A percentile compares a stretch with the other conserved stretches of the same genome.
Evolutionary conservation across 1,140 invertebrate species (phyloP).

Genomic region (Polypedilum vanderplanki): DNA sequence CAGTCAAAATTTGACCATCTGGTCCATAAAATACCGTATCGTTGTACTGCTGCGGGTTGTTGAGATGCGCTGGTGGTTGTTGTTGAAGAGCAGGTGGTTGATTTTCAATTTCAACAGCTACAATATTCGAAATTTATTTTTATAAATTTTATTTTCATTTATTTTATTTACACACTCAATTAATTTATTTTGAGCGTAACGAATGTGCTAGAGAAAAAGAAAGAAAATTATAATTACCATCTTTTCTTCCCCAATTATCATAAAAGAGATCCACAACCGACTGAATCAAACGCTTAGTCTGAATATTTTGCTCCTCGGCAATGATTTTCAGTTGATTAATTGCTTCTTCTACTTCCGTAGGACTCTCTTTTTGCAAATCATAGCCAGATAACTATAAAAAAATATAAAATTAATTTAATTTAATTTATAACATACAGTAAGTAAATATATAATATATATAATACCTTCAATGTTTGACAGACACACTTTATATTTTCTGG

Average conservation of each 20-base stretch:
- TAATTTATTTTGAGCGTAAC: no score
- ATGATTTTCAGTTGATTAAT: conserved; percentile 36
- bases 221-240: neutral
- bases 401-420: neutral
- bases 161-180: no score
- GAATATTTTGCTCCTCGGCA: conserved; percentile 32
- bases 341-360: conserved; percentile 38
- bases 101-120: neutral
- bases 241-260: conserved; percentile 41
- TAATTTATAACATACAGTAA: neutral
- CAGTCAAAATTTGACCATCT: conserved; percentile 46
- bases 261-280: conserved; percentile 41
- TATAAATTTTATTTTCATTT: no score
- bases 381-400: conserved; percentile 39
- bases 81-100: neutral
- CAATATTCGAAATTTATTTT: no score
- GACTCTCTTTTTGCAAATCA: conserved; percentile 40
- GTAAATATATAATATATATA: neutral
- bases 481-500: conserved; percentile 49
- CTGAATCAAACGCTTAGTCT: conserved; percentile 34
- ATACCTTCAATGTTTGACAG: conserved; percentile 50
- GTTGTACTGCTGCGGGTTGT: conserved; percentile 36
- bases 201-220: no score
- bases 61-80: neutral
- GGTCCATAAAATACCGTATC: conserved; percentile 47